Conservation (phyloP, 1,140 invertebrate species). For the Sipha flava region DNA sequence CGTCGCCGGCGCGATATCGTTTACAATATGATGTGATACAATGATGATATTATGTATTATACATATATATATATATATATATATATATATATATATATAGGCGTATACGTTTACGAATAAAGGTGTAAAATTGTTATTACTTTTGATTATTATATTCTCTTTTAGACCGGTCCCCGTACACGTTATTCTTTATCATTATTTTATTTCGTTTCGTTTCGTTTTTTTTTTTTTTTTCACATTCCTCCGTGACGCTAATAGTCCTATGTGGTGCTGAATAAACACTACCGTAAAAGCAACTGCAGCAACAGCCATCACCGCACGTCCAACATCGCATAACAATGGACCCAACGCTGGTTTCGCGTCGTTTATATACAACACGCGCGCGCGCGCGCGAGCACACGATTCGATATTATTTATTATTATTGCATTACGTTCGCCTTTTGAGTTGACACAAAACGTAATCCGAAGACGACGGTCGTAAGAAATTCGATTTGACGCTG, state of each 20-base stretch:
- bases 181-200: not conserved
- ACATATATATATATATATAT: not conserved
- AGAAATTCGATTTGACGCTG: constrained; percentile 12
- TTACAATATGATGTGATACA: not conserved
- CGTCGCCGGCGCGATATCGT: not conserved
- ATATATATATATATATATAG: too few relatives aligned
- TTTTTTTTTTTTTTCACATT: not conserved
- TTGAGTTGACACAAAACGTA: not conserved
- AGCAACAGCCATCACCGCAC: not conserved
- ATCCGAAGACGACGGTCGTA: not conserved
- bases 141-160: not conserved
- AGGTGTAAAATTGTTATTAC: constrained; percentile 29
- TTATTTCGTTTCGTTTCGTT: not conserved
- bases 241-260: not conserved
- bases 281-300: not conserved
- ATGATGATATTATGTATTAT: not conserved
- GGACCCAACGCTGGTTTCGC: not conserved
- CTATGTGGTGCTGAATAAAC: not conserved
- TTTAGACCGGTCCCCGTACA: not conserved
- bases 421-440: constrained; percentile 16
- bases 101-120: not conserved
- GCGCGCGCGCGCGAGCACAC: not conserved
- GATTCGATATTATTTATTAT: constrained; percentile 26
- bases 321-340: not conserved
- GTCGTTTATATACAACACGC: not conserved